These are phyloP conservation scores for Agrypnus murinus DNA, from an alignment of 2,888 invertebrate species.

Conservation along the genomic window DNA sequence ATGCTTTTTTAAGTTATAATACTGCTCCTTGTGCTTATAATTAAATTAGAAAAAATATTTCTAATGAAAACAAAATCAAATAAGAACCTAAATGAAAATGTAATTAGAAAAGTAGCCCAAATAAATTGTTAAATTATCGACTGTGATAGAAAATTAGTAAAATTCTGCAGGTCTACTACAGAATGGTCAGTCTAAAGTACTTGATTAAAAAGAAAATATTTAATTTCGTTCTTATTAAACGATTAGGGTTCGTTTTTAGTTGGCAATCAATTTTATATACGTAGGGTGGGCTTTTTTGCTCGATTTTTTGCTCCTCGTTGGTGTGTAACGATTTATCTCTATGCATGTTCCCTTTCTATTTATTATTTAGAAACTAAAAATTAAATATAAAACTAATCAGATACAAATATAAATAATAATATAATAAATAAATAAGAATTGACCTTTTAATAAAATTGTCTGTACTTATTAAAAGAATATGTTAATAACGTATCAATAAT, in stretches of 20 bases:
- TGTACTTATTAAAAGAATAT: background rate
- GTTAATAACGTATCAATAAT: background rate
- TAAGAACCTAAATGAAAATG: slow-evolving; percentile 13
- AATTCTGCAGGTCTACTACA: slow-evolving; percentile 29
- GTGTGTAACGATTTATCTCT: background rate
- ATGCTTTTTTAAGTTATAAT: too few relatives aligned
- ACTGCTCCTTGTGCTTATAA: too few relatives aligned
- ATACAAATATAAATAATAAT: too few relatives aligned
- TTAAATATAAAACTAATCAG: too few relatives aligned
- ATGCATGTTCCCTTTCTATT: too few relatives aligned
- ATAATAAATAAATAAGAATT: background rate
- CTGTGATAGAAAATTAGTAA: background rate
- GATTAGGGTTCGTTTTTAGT: slow-evolving; percentile 45
- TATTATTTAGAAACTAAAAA: too few relatives aligned
- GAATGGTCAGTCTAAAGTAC: slow-evolving; percentile 47
- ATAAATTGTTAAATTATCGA: slow-evolving; percentile 8
- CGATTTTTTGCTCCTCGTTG: background rate
- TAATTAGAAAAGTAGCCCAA: slow-evolving; percentile 15
- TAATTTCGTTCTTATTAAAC: slow-evolving; percentile 55
- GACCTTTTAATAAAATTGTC: background rate
- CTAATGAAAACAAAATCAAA: too few relatives aligned
- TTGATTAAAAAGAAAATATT: slow-evolving; percentile 56
- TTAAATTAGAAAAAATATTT: too few relatives aligned
- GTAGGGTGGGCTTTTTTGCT: slow-evolving; percentile 24
- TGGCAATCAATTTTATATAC: slow-evolving; percentile 48